Conservation (phyloP, 2,797 vertebrate species). For the Pangasius mekongensis region DNA sequence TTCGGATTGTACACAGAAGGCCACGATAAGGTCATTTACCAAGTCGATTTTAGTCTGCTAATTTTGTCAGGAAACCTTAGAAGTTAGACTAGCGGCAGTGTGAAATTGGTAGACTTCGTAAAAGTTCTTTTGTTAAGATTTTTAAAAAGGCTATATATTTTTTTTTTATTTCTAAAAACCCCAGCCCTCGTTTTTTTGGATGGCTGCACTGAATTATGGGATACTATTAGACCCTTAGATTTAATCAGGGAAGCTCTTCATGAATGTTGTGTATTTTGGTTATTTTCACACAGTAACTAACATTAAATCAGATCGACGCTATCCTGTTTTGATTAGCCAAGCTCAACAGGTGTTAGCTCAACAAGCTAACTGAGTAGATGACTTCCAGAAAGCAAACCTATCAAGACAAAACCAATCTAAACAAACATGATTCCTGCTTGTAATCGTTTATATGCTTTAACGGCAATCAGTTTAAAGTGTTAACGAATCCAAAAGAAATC, state of each 20-base stretch:
- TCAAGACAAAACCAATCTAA: neutral
- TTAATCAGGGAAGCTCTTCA: neutral
- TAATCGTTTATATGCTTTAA: neutral
- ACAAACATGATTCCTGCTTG: neutral
- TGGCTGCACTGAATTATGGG: neutral
- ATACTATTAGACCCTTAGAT: neutral
- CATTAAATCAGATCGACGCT: neutral
- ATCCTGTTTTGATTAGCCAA: neutral
- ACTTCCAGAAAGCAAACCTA: neutral
- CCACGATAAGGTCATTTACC: conserved; percentile 88
- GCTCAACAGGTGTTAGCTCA: neutral
- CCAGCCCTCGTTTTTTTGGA: neutral
- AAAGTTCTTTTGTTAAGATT: neutral
- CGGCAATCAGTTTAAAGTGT: neutral
- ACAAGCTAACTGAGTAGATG: neutral
- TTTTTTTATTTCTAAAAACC: neutral
- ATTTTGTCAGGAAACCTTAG: conserved; percentile 21
- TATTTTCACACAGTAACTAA: neutral
- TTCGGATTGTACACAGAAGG: conserved; percentile 89
- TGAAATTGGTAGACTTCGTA: neutral
- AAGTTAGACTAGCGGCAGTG: neutral
- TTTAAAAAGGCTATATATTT: neutral
- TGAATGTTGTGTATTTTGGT: neutral
- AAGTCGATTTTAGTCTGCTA: conserved; percentile 62
- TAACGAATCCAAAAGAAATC: neutral